Conservation (phyloP, 2,113 vertebrate species). For the Myxocyprinus asiaticus region DNA sequence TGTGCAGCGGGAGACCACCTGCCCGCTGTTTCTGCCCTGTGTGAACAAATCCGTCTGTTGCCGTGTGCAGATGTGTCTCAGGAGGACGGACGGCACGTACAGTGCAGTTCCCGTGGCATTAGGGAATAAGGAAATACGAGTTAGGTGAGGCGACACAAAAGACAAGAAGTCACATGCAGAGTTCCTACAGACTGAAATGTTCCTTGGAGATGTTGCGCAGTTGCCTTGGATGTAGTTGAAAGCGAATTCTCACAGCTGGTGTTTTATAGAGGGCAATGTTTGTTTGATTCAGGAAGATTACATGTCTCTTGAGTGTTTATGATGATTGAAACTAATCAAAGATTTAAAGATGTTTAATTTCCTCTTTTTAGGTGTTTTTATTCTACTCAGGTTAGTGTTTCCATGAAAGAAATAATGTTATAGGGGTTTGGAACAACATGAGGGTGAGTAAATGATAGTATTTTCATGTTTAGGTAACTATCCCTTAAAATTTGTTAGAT, state of each 20-base stretch:
- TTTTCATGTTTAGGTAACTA: too few species aligned
- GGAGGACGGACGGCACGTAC: background rate
- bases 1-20: slow-evolving; percentile 41
- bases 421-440: too few species aligned
- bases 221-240: background rate
- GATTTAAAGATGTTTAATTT: too few species aligned
- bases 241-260: background rate
- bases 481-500: too few species aligned
- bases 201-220: background rate
- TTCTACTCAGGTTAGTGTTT: too few species aligned
- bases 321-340: background rate
- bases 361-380: too few species aligned
- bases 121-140: slow-evolving; percentile 3
- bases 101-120: too few species aligned
- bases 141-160: slow-evolving; percentile 27
- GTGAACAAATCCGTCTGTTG: slow-evolving; percentile 57
- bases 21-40: slow-evolving; percentile 35
- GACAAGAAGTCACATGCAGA: background rate
- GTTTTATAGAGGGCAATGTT: background rate
- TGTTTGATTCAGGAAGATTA: slow-evolving; percentile 4
- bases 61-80: slow-evolving; percentile 61
- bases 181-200: background rate
- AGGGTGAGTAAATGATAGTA: too few species aligned
- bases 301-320: slow-evolving; percentile 4
- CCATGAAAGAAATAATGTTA: too few species aligned